Base-by-base conservation (phyloP, 92 coral and sea anemone species). In the Phenganax marumi region DNA sequence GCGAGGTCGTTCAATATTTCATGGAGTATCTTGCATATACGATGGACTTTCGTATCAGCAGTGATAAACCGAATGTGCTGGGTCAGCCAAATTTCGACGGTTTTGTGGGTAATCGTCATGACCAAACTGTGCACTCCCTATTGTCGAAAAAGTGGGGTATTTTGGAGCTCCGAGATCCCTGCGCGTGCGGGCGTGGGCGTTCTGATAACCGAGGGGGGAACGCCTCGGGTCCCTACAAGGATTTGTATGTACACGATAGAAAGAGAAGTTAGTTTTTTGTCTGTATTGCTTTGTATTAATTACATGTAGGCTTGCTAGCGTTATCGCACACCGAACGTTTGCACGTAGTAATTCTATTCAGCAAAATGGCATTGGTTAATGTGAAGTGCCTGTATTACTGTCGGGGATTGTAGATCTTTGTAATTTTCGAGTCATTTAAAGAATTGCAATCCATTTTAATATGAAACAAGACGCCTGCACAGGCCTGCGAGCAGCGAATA, bases 11-110 rank as follows among this genome's bases (percentile, higher is more conserved):
- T 12, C 75, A 70, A 21, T 70, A 26, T 70, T 12, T 70, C 11
- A 70, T 70, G 75, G 75, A 70, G 75, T 70, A 52, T 50, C 51
- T 70, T 7, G 75, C 75, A 39, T 68, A 61, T 16, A 26, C 68
- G 8, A 17, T 26, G 23, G n/a, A 61, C 68, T 16, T 16, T 7
- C 68, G n/a, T 8, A 61, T 61, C 23, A 7, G 17, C n/a, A 61
- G 22, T 17, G 68, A 61, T 16, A 61, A 8, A 6, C 8, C 17
- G 8, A 61, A 16, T 7, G 7, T 17, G 23, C 17, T 61, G 68
- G 68, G 68, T 26, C 17, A 61, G 68, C 17, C 17, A 61, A 16
- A 61, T 16, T 16, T 61, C 8, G 22, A 19, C 6, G 68, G n/a
- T 17, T 61, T 61, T 16, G 23, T 17, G 23, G 68, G 18, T 12